These are phyloP conservation scores for Brachyistius frenatus DNA, from an alignment of 2,113 vertebrate species.

Conservation along the genomic window DNA sequence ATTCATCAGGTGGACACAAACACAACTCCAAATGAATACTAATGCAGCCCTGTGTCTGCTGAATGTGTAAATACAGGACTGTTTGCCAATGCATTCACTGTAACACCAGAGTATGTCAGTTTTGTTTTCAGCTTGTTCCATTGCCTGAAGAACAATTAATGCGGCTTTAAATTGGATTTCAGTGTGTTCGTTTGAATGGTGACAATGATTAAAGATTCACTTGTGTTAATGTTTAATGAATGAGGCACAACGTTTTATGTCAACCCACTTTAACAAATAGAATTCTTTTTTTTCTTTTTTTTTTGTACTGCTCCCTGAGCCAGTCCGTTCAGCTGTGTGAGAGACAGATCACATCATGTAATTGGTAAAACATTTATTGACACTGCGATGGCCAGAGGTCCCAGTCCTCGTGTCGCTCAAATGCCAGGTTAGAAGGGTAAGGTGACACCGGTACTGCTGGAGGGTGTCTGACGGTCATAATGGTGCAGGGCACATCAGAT, in stretches of 20 bases:
- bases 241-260: background rate
- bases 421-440: background rate
- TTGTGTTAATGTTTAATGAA: background rate
- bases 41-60: background rate
- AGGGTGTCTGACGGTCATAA: background rate
- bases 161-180: constrained; percentile 9
- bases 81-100: background rate
- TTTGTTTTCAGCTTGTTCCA: background rate
- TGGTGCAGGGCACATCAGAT: background rate
- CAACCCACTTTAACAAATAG: background rate
- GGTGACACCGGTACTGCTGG: constrained; percentile 6
- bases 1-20: background rate
- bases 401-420: background rate
- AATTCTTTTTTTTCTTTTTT: background rate
- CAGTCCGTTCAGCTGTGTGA: background rate
- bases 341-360: background rate
- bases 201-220: background rate
- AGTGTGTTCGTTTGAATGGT: background rate
- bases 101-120: background rate
- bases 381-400: constrained; percentile 6
- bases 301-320: background rate
- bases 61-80: background rate
- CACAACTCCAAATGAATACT: background rate
- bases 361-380: background rate
- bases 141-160: constrained; percentile 1